phyloP scores from a whole-genome alignment of 2,888 invertebrate genomes.

The Tipula confusa region DNA sequence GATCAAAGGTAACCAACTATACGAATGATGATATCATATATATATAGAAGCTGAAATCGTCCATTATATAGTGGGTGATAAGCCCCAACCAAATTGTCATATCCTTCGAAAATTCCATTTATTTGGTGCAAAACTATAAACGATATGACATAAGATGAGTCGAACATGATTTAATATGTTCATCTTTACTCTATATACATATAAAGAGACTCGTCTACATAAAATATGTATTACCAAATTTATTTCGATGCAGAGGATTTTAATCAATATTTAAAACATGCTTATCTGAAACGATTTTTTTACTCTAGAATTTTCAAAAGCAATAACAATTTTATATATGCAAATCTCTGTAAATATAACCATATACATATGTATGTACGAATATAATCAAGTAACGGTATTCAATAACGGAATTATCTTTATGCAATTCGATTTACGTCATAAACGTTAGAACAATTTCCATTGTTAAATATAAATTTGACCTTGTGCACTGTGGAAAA shows the following conservation, averaged over 20 bases:
- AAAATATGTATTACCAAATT: background rate
- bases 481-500: background rate
- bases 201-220: background rate
- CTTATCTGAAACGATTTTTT: background rate
- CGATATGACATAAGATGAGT: background rate
- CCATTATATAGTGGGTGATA: too few relatives aligned
- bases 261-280: conserved; percentile 5
- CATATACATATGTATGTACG: background rate
- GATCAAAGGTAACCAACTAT: background rate
- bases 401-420: background rate
- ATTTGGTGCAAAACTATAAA: background rate
- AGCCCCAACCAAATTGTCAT: too few relatives aligned
- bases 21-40: too few relatives aligned
- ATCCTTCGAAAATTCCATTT: too few relatives aligned
- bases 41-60: too few relatives aligned
- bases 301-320: background rate
- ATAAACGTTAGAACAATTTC: background rate
- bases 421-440: background rate
- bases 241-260: background rate
- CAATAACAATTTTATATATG: background rate
- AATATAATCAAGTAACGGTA: background rate
- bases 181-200: background rate
- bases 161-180: background rate
- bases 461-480: background rate
- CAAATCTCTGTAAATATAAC: background rate